Percentiles rank a stretch among this genome's conserved stretches.
These are phyloP conservation scores for Andrena minutula DNA, from an alignment of 2,888 invertebrate species.

Conservation along the genomic window DNA sequence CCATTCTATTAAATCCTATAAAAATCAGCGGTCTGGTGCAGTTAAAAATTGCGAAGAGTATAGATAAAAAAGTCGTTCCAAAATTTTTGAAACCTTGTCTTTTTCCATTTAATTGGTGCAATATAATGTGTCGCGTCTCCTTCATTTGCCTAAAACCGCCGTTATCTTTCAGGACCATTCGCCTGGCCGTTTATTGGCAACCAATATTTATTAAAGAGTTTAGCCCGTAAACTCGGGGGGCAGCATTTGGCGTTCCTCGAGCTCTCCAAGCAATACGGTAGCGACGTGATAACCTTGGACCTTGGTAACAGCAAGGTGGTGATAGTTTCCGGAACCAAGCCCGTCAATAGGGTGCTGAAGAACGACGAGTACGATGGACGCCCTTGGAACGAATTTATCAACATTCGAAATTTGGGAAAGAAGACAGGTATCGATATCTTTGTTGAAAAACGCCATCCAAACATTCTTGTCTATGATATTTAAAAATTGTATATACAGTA, in stretches of 20 bases:
- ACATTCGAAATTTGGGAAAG: constrained; percentile 88
- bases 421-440: constrained; percentile 84
- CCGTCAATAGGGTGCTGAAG: constrained; percentile 86
- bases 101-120: not conserved
- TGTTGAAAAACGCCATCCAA: no score
- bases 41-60: no score
- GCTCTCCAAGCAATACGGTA: constrained; percentile 74
- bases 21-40: no score
- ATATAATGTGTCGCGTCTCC: not conserved
- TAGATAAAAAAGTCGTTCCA: no score
- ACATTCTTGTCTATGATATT: no score
- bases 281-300: constrained; percentile 74
- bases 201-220: constrained; percentile 62
- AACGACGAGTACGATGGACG: constrained; percentile 88
- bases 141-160: not conserved
- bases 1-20: no score
- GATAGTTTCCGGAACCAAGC: constrained; percentile 86
- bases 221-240: constrained; percentile 72
- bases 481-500: no score
- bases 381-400: constrained; percentile 89
- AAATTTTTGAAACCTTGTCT: not conserved
- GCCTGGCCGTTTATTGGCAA: constrained; percentile 81
- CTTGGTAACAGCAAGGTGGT: constrained; percentile 76
- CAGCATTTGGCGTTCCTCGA: constrained; percentile 78
- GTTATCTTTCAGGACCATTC: constrained; percentile 77